Conservation (phyloP, 2,888 invertebrate species). For the Drosophila silvestris region DNA sequence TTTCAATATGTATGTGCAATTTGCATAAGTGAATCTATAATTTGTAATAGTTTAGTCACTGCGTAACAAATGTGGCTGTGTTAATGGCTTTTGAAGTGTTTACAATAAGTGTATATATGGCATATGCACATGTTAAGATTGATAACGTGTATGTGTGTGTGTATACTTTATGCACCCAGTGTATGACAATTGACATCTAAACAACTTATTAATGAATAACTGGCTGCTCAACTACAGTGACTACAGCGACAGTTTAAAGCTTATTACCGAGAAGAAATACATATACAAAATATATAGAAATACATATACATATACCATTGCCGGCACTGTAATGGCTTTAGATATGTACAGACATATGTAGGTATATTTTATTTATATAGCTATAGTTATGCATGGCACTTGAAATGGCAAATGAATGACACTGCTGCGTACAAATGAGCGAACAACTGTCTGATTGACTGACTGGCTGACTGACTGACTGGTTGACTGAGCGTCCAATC, state of each 20-base stretch:
- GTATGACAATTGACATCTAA: constrained; percentile 70
- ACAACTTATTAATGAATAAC: constrained; percentile 78
- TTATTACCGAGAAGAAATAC: constrained; percentile 52
- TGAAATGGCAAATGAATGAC: constrained; percentile 80
- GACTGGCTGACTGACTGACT: constrained; percentile 21
- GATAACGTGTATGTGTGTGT: constrained; percentile 11
- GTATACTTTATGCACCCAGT: constrained; percentile 46
- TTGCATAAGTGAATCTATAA: constrained; percentile 38
- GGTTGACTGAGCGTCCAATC: constrained; percentile 15
- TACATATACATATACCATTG: constrained; percentile 43
- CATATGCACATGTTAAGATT: constrained; percentile 5
- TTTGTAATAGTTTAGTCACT: constrained; percentile 38
- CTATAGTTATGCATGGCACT: constrained; percentile 72
- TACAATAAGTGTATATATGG: constrained; percentile 10
- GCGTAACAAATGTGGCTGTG: constrained; percentile 33
- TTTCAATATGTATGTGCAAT: constrained; percentile 43
- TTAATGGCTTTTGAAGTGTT: constrained; percentile 23
- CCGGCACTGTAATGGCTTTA: constrained; percentile 64
- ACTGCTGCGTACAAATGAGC: constrained; percentile 70
- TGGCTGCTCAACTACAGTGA: constrained; percentile 44
- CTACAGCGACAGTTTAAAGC: constrained; percentile 70
- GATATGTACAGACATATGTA: constrained; percentile 10
- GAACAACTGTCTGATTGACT: constrained; percentile 40
- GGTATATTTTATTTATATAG: constrained; percentile 22
- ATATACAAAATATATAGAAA: neutral